phyloP scores from a whole-genome alignment of 2,797 vertebrate genomes.

The Dallia pectoralis region DNA sequence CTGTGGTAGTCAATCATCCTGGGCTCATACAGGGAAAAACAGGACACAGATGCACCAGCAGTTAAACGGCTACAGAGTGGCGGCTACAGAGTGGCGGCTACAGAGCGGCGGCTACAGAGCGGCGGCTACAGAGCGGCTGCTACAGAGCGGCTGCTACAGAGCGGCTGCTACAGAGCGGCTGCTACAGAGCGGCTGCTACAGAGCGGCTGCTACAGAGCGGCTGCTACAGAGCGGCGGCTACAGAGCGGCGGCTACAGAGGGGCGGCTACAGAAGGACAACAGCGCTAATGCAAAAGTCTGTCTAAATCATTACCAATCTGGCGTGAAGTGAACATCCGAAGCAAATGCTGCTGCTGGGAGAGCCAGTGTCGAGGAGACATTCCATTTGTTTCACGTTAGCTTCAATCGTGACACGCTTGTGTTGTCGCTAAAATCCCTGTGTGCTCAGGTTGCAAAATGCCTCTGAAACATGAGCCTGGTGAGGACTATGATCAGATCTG shows the following conservation, averaged over 20 bases:
- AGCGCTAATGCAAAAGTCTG: background rate
- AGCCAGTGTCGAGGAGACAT: background rate
- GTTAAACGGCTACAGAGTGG: slow-evolving; percentile 7
- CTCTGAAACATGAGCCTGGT: background rate
- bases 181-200: slow-evolving; percentile 7
- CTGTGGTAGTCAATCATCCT: slow-evolving; percentile 65
- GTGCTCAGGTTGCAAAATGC: background rate
- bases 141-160: slow-evolving; percentile 10
- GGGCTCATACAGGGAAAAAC: slow-evolving; percentile 44
- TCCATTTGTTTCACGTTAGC: background rate
- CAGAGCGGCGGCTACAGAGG: slow-evolving; percentile 6
- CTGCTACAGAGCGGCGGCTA: slow-evolving; percentile 1
- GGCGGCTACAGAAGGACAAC: background rate
- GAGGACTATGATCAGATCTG: background rate
- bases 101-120: too few relatives aligned
- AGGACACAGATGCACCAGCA: background rate
- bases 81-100: background rate
- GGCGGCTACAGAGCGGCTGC: too few relatives aligned
- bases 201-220: background rate
- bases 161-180: background rate
- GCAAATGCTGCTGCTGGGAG: background rate
- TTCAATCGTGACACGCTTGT: background rate
- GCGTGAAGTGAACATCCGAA: background rate
- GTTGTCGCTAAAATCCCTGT: background rate
- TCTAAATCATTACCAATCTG: background rate